These are phyloP conservation scores for Perithous albicinctus DNA, from an alignment of 2,888 invertebrate species.

Conservation along the genomic window DNA sequence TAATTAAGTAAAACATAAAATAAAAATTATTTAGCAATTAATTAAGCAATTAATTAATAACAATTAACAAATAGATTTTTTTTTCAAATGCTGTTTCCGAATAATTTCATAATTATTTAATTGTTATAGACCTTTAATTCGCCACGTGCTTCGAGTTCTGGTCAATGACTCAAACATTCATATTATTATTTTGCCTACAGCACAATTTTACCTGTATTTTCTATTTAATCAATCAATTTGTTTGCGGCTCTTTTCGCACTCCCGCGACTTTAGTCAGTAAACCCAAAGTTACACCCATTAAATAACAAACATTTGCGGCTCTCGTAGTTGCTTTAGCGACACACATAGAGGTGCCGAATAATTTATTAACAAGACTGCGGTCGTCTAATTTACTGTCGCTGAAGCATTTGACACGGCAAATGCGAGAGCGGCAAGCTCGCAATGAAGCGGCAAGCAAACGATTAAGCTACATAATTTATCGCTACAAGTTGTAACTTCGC, in stretches of 20 bases:
- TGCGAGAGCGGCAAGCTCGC: constrained; percentile 9
- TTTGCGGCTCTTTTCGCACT: neutral
- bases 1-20: too few relatives aligned
- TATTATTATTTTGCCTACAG: too few relatives aligned
- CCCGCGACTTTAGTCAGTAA: neutral
- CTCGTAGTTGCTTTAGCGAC: neutral
- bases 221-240: too few relatives aligned
- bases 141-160: too few relatives aligned
- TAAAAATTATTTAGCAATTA: too few relatives aligned
- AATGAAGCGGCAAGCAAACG: constrained; percentile 31
- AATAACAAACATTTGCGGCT: constrained; percentile 8
- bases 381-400: constrained; percentile 33
- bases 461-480: constrained; percentile 58
- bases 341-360: constrained; percentile 1
- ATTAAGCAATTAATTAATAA: too few relatives aligned
- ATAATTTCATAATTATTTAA: neutral
- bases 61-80: too few relatives aligned
- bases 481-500: constrained; percentile 18
- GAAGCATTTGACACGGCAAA: constrained; percentile 16
- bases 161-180: too few relatives aligned
- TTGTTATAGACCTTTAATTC: neutral
- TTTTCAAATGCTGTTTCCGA: too few relatives aligned
- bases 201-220: too few relatives aligned
- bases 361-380: constrained; percentile 24
- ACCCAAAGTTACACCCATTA: neutral